Base-by-base conservation (phyloP, 1,140 invertebrate genomes). In the Lucilia sericata region DNA sequence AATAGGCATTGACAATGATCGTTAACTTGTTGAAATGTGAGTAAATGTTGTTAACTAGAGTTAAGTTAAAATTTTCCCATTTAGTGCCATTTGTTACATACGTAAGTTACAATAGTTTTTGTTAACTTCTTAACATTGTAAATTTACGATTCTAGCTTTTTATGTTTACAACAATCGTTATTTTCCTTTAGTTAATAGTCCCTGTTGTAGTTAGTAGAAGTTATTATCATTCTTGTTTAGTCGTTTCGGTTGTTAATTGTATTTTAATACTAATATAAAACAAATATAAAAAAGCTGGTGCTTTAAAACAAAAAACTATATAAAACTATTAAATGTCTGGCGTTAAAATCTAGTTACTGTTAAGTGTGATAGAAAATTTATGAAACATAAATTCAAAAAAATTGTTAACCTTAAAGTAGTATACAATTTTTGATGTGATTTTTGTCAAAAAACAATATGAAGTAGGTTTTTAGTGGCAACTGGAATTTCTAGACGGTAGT, bases 1-100 rank as follows among this genome's bases (percentile, higher is more conserved):
- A 70, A 55, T 70, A 70, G 65, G 19, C 65, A 70, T 70, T 70
- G 65, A 21, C 65, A 70, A 70, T 70, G 65, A 70, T 70, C 9
- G 65, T 70, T 70, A 70, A 70, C 65, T n/a, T 60, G 14, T 60
- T n/a, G 42, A 42, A 10, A 42, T 51, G 3, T 10, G 10, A 51
- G 5, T 51, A 17, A 51, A 12, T 55, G 17, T 13, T 55, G 51
- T 55, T 12, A 13, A 55, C 51, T 14, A 55, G 17, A 55, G 17
- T 5, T 55, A 55, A 14, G 13, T 55, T 55, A 14, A 14, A 42
- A 12, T 55, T n/a, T 55, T 13, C 4, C 51, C 51, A 17, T 55
- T 13, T 17, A 55, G 5, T 17, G 12, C 2, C 12, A 55, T 17
- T n/a, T 55, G 51, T 55, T 14, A 55, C 12, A 17, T 7, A 55